Percentiles rank a stretch among this genome's conserved stretches.
Evolutionary conservation across 2,888 invertebrate genomes (phyloP).

Genomic region (Nipponacmea schrenckii): DNA sequence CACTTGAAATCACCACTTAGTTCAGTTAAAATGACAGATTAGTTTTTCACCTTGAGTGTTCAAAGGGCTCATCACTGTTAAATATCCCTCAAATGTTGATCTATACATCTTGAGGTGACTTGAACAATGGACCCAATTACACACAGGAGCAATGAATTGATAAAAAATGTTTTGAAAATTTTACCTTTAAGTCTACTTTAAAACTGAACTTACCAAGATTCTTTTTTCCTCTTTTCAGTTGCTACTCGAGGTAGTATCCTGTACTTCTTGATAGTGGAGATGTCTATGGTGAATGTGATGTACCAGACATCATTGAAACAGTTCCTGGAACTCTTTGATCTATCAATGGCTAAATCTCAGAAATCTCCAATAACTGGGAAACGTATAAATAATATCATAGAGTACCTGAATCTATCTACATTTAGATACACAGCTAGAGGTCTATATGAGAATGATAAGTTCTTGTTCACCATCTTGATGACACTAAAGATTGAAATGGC

Average conservation of each 20-base stretch:
- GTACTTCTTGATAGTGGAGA: conserved; percentile 95
- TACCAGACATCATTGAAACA: conserved; percentile 96
- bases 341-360: conserved; percentile 85
- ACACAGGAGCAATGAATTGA: no score
- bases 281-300: conserved; percentile 96
- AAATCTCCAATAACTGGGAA: conserved; percentile 87
- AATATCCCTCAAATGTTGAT: no score
- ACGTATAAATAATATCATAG: conserved; percentile 83
- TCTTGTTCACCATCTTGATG: conserved; percentile 90
- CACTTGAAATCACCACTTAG: no score
- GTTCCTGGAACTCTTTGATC: conserved; percentile 91
- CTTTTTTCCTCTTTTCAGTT: conserved; percentile 72
- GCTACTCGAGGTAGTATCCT: conserved; percentile 93
- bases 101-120: no score
- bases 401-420: conserved; percentile 89
- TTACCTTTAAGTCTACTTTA: neutral
- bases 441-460: conserved; percentile 92
- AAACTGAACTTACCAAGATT: neutral
- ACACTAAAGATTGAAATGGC: conserved; percentile 95
- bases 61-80: no score
- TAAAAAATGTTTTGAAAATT: no score
- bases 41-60: no score
- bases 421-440: conserved; percentile 93
- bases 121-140: no score
- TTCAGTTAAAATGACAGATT: no score